phyloP scores from a whole-genome alignment of 2,113 vertebrate species.

The Psittacara wagleri region DNA sequence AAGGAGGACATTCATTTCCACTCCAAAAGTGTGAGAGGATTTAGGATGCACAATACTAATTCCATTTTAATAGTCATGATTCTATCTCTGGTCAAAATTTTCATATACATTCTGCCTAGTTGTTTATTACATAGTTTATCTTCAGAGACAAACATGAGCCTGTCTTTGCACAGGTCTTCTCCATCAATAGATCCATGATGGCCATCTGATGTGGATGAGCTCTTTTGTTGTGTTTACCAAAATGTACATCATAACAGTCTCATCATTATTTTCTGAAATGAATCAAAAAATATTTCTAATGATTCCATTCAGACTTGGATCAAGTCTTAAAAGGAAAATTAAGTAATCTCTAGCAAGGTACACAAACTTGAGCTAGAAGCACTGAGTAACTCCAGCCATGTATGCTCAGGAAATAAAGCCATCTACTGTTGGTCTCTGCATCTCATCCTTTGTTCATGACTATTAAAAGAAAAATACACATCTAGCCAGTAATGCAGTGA shows the following conservation, averaged over 20 bases:
- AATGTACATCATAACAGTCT: neutral
- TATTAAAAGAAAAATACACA: conserved; percentile 1
- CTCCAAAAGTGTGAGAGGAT: neutral
- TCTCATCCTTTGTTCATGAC: conserved; percentile 10
- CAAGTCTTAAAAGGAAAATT: neutral
- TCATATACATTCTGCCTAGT: neutral
- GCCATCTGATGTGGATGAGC: neutral
- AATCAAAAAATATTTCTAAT: neutral
- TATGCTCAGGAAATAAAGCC: conserved; percentile 29
- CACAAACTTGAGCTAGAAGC: neutral
- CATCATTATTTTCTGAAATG: neutral
- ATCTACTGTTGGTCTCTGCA: conserved; percentile 7
- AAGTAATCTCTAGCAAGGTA: neutral
- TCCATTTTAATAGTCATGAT: neutral
- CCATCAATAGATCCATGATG: neutral
- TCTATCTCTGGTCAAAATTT: neutral
- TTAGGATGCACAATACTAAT: neutral
- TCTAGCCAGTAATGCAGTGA: conserved; percentile 11
- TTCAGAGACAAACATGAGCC: neutral
- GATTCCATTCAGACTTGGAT: neutral
- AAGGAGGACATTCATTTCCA: neutral
- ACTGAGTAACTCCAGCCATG: neutral
- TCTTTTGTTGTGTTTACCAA: neutral
- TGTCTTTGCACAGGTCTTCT: neutral
- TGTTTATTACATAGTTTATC: neutral